Percentiles rank a stretch among this genome's conserved stretches.
Conservation (phyloP, 2,113 vertebrate species). For the Meles meles region DNA sequence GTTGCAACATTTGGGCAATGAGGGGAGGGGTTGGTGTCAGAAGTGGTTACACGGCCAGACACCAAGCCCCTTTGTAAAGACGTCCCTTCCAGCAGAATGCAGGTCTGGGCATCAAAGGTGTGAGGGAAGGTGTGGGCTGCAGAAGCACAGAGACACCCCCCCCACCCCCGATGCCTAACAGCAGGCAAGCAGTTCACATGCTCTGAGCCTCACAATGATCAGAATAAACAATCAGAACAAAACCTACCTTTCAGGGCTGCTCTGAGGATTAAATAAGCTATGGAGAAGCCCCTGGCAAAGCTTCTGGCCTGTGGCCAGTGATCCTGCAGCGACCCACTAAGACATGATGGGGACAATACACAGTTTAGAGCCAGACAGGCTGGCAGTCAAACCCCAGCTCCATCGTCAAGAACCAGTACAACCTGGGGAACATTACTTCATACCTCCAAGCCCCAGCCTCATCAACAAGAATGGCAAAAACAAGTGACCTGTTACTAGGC, state of each 20-base stretch:
- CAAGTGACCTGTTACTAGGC: not conserved
- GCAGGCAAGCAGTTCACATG: not conserved
- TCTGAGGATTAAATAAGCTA: not conserved
- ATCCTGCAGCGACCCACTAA: not conserved
- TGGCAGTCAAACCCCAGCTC: not conserved
- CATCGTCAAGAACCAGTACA: too few species aligned
- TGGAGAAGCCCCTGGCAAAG: not conserved
- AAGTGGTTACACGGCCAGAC: fast-evolving
- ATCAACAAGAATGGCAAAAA: not conserved
- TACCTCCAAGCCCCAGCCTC: fast-evolving
- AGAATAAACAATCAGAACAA: not conserved
- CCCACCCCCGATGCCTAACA: fast-evolving
- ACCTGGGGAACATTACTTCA: not conserved
- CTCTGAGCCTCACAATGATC: not conserved
- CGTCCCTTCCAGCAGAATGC: not conserved
- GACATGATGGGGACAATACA: fast-evolving
- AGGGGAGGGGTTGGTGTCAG: too few species aligned
- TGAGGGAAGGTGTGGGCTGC: fast-evolving
- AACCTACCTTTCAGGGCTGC: too few species aligned
- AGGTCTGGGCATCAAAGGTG: not conserved
- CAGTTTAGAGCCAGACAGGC: not conserved
- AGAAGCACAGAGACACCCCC: not conserved
- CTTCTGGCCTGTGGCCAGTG: not conserved
- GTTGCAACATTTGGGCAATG: not conserved
- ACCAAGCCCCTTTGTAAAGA: not conserved